Base-by-base conservation (phyloP, 2,797 vertebrate genomes). In the Antrozous pallidus region DNA sequence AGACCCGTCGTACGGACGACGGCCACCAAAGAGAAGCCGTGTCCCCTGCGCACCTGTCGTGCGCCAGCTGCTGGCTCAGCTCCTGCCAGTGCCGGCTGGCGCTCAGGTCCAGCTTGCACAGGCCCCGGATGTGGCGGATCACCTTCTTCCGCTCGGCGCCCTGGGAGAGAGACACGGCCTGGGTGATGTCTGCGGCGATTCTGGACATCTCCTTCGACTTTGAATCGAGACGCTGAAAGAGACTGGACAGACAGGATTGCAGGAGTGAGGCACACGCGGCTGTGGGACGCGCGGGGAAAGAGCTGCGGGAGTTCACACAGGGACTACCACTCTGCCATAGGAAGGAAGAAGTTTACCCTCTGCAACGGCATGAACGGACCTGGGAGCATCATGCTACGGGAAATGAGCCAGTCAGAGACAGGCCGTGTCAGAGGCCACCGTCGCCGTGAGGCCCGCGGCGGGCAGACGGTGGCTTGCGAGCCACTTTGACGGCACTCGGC, bases 141-240 rank as follows among this genome's bases (percentile, higher is more conserved):
- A 99, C 99, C 97, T 99, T 99, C 97, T 99, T 99, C 91, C 99
- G 98, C 98, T 99, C 99, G 98, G 99, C 99, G 96, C 99, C 99
- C 98, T 99, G 99, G 49, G 98, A 98, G 74, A 99, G 98, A 58
- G 99, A 99, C 93, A 99, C 99, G 94, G 98, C 99, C 98, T 99
- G 99, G n/a, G 99, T 99, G 97, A 99, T 99, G 96, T 99, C 99
- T 56, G 99, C 99, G 45, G 99, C 99, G 89, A 99, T 99, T 98
- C 99, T 99, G 70, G 99, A 99, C 97, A 99, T 99, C 97, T 99
- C 99, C 98, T 99, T 99, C 82, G 99, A 99, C 97, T 99, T 99
- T 93, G 98, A 98, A 78, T 99, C 99, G 47, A 99, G 98, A 89
- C 99, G 99, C 98, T 99, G 99, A 97, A 99, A 98, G 75, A 99